phyloP scores from a whole-genome alignment of 2,113 vertebrate genomes.

The Bos javanicus region DNA sequence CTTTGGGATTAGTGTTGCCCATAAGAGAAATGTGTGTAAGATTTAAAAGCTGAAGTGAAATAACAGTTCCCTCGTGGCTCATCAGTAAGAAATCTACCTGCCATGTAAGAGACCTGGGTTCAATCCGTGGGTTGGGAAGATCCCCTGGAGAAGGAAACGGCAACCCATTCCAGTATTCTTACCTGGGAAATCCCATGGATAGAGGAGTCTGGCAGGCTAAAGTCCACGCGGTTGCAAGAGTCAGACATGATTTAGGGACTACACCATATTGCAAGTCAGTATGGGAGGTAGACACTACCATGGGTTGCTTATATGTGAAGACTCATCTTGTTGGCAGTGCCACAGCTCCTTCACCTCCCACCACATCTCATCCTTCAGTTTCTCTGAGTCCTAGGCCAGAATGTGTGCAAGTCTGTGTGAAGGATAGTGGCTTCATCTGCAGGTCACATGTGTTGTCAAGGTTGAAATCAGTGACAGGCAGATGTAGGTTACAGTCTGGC shows the following conservation, averaged over 20 bases:
- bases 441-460: neutral
- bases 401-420: neutral
- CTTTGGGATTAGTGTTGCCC: neutral
- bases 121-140: neutral
- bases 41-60: neutral
- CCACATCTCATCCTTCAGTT: neutral
- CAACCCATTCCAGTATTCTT: neutral
- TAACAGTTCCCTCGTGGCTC: neutral
- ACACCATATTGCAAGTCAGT: neutral
- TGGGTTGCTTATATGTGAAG: neutral
- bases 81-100: neutral
- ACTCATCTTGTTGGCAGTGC: neutral
- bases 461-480: neutral
- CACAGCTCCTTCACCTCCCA: neutral
- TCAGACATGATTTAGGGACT: neutral
- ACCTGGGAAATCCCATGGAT: neutral
- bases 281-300: neutral
- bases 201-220: neutral
- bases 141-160: neutral
- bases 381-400: neutral
- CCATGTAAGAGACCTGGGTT: neutral
- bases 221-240: accelerated
- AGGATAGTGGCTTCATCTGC: neutral
- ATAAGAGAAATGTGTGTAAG: neutral
- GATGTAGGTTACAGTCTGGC: neutral